These are phyloP conservation scores for Polyommatus icarus DNA, from an alignment of 2,888 invertebrate species.

Conservation along the genomic window DNA sequence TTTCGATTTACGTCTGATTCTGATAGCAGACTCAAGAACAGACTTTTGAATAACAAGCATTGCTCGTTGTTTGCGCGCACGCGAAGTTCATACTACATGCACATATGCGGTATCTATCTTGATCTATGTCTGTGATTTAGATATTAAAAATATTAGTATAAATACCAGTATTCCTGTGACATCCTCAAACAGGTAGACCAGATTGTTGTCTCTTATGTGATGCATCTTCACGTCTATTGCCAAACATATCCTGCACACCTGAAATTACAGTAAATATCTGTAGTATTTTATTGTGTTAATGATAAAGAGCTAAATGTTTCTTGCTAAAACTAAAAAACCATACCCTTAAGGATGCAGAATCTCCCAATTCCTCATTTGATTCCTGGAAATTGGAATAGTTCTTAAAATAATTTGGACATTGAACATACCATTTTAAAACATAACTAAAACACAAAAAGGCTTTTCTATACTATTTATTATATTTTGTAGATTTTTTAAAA, in stretches of 20 bases:
- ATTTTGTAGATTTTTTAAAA: too few relatives aligned
- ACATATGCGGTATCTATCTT: too few relatives aligned
- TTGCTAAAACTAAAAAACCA: constrained; percentile 16
- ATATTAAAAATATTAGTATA: too few relatives aligned
- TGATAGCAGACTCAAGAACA: too few relatives aligned
- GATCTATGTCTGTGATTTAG: too few relatives aligned
- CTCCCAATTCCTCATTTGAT: constrained; percentile 52
- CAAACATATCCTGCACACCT: constrained; percentile 66
- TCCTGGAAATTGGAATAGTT: constrained; percentile 45
- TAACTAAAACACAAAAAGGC: background rate
- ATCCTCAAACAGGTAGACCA: constrained; percentile 54
- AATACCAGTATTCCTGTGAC: constrained; percentile 55
- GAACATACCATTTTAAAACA: background rate
- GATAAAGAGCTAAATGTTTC: background rate
- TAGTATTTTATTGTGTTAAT: background rate
- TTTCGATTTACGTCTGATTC: too few relatives aligned
- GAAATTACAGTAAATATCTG: constrained; percentile 30
- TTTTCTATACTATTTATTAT: background rate
- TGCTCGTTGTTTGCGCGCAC: too few relatives aligned
- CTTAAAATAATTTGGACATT: background rate
- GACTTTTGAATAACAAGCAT: too few relatives aligned
- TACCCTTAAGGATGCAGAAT: constrained; percentile 55
- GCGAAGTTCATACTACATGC: too few relatives aligned
- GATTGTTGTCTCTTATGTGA: constrained; percentile 50
- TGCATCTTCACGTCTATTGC: constrained; percentile 55